Percentiles rank a stretch among this genome's conserved stretches.
phyloP scores from a whole-genome alignment of 35 echinoderm and acorn worm genomes.

The Lytechinus pictus region DNA sequence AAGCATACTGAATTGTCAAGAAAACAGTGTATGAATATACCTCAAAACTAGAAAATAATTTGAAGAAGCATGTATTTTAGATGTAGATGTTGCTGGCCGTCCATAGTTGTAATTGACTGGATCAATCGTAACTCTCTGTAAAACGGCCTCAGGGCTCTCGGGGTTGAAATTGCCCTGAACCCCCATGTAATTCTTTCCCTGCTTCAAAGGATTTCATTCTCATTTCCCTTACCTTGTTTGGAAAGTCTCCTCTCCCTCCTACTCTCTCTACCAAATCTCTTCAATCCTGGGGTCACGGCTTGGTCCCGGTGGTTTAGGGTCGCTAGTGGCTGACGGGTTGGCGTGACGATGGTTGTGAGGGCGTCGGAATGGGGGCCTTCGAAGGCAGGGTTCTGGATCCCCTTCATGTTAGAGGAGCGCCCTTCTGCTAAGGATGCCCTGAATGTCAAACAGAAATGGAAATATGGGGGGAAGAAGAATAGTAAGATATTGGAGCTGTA shows the following conservation, averaged over 20 bases:
- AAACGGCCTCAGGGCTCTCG: too few species aligned
- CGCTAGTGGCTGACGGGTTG: slow-evolving; percentile 24
- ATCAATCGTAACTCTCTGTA: too few species aligned
- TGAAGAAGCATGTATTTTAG: too few species aligned
- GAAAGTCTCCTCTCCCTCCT: slow-evolving; percentile 27
- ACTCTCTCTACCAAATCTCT: background rate
- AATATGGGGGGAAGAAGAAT: background rate
- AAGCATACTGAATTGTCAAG: too few species aligned
- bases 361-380: background rate
- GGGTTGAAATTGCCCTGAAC: too few species aligned
- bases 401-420: background rate
- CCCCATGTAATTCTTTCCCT: too few species aligned
- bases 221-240: slow-evolving; percentile 10
- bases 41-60: too few species aligned
- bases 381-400: slow-evolving; percentile 46
- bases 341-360: slow-evolving; percentile 19
- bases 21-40: too few species aligned
- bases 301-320: background rate
- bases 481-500: background rate
- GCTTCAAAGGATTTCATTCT: too few species aligned
- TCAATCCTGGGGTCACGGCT: background rate
- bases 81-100: too few species aligned
- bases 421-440: slow-evolving; percentile 35
- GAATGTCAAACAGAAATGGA: background rate
- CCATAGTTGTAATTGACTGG: too few species aligned